Evolutionary conservation across 2,888 invertebrate species (phyloP), one percentile per base, ranked within the genome.

Genomic region (Thymelicus lineola): DNA sequence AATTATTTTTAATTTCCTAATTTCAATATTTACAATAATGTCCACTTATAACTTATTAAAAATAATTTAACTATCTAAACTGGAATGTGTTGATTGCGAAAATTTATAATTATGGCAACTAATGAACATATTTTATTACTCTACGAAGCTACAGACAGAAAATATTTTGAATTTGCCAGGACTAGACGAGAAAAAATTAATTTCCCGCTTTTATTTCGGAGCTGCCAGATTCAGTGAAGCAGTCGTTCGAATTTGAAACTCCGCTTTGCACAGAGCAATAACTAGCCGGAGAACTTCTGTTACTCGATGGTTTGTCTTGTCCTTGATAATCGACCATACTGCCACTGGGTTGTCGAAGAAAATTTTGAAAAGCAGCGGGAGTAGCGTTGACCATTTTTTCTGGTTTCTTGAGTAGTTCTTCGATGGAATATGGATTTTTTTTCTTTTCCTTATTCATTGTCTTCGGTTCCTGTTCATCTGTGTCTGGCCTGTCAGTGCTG

Each of bases 391-490:
- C 86, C 77, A 95, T 95, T 81, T 96, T 96, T 74, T 96, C 96
- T 0, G 97, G 97, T 77, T 97, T 97, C 82, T 97, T 98, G 38
- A 98, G 83, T 9, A 98, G 86, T 81, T 98, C 98, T 78, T 97
- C 98, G 82, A 98, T 98, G 1, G 97, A 97, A 82, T 98, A 98
- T 0, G 97, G 97, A 83, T 97, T 97, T 73, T 96, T 95, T 85
- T 97, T 96, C 77, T 94, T 94, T 60, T 90, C 90, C 75, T 94
- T 95, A 42, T 84, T 75, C 20, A 77, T 79, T 0, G 84, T 82
- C 75, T 88, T 89, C 60, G 82, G 82, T 42, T 90, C 88, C n/a
- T 78, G 78, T 7, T 93, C 93, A 6, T 89, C 90, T 0, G 83
- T 85, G n/a, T 93, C 93, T 0, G 90, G 90, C 73, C 94, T 91